Base-by-base conservation (phyloP, 2,888 invertebrate species). In the Enchytraeus crypticus region DNA sequence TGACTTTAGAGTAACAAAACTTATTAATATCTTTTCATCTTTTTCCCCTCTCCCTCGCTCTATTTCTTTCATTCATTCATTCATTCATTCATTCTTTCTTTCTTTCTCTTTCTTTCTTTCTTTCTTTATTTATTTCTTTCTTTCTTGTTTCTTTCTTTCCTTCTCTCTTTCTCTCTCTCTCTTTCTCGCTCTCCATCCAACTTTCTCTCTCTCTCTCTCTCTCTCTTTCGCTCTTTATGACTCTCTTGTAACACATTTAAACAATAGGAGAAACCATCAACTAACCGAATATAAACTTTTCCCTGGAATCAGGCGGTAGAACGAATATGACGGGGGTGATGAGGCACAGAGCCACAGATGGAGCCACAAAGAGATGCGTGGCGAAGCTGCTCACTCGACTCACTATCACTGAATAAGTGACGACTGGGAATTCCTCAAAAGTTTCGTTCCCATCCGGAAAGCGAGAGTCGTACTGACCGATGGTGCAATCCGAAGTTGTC, bases 221-320 rank as follows among this genome's bases (percentile, higher is more conserved):
- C 51, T 3, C 21, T 26, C 29, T 4, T 18, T 32, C 27, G 18
- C 51, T 2, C 23, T 26, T 27, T 8, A n/a, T 26, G 2, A 18
- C n/a, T 32, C 1, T 5, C 23, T 27, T n/a, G n/a, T n/a, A n/a
- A n/a, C 43, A 43, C 43, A 43, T 14, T 43, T 11, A 43, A 43
- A 43, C 43, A 43, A 43, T 43, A 14, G n/a, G n/a, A n/a, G n/a
- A n/a, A n/a, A n/a, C n/a, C n/a, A n/a, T n/a, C n/a, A n/a, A n/a
- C 53, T 38, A 21, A 38, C 54, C 54, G 38, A 54, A 54, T 2
- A 54, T 26, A 1, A 54, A 34, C 43, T 54, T 54, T 21, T 54
- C 38, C 26, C 38, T 34, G 26, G 33, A 33, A 27, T 38, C 54
- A 14, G 54, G 54, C 4, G 54, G 54, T 21, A 54, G 26, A 0